Percentiles rank a stretch among this genome's conserved stretches.
Conservation (phyloP, 2,113 vertebrate species). For the Maccullochella peelii region DNA sequence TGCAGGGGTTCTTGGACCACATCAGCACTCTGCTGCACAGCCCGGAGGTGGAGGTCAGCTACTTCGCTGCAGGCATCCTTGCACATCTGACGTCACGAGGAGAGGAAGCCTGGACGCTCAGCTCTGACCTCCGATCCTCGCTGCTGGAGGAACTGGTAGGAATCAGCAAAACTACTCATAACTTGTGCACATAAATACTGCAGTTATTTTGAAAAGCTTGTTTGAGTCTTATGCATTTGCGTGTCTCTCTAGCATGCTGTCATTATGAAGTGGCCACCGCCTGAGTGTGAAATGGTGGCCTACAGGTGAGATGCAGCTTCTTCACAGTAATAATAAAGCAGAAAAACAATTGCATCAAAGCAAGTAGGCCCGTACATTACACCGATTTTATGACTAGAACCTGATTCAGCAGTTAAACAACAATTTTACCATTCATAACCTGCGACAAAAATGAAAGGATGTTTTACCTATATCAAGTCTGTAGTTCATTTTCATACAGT, state of each 20-base stretch:
- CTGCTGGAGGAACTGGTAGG: slow-evolving; percentile 95
- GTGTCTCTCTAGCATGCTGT: slow-evolving; percentile 89
- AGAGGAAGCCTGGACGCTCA: slow-evolving; percentile 93
- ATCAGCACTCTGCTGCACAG: slow-evolving; percentile 94
- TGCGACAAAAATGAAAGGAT: background rate
- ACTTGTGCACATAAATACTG: background rate
- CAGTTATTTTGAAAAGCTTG: background rate
- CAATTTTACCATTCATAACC: background rate
- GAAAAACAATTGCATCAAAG: background rate
- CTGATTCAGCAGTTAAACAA: background rate
- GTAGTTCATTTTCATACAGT: background rate
- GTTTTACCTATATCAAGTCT: background rate
- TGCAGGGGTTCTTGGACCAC: slow-evolving; percentile 96
- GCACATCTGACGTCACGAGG: slow-evolving; percentile 97
- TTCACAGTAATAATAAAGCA: background rate
- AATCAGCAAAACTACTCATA: background rate
- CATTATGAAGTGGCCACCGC: slow-evolving; percentile 97
- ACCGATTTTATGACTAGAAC: background rate
- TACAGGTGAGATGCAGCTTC: slow-evolving; percentile 89
- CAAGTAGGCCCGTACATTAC: background rate
- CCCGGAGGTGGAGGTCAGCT: slow-evolving; percentile 97
- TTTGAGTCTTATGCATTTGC: background rate
- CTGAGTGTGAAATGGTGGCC: slow-evolving; percentile 99
- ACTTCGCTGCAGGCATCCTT: slow-evolving; percentile 98
- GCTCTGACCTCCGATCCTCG: slow-evolving; percentile 86